phyloP scores from a whole-genome alignment of 1,140 invertebrate genomes.

The Drosophila melanica region DNA sequence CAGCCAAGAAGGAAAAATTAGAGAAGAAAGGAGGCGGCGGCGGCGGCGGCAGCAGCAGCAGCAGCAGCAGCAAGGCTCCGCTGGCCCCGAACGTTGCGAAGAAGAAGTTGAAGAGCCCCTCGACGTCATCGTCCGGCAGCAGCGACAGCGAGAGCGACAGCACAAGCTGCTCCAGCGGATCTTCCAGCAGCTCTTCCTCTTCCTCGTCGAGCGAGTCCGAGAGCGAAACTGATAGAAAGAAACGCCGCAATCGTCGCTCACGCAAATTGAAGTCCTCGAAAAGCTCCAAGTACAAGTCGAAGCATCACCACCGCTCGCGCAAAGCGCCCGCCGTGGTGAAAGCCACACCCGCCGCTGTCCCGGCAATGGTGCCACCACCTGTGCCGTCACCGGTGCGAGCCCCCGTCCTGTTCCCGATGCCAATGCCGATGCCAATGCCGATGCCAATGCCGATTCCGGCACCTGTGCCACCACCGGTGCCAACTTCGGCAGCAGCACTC shows the following conservation, averaged over 20 bases:
- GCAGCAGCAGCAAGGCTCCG: neutral
- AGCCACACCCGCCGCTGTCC: neutral
- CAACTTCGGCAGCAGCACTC: constrained; percentile 5
- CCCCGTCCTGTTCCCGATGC: neutral
- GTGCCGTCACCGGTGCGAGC: neutral
- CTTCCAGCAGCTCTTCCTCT: constrained; percentile 8
- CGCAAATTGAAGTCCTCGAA: neutral
- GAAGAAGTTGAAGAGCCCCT: constrained; percentile 1
- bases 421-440: neutral
- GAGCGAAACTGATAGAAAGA: neutral
- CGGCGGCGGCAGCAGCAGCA: neutral
- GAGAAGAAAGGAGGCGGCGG: constrained; percentile 6
- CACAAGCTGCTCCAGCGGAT: constrained; percentile 9
- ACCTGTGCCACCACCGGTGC: constrained; percentile 4
- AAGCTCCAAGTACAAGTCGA: neutral
- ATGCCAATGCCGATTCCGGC: neutral
- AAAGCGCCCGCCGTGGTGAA: neutral
- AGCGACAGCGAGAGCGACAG: constrained; percentile 14
- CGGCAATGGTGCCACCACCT: neutral
- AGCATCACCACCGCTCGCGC: neutral
- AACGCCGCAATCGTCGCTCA: neutral
- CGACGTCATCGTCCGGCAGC: neutral
- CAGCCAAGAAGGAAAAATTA: neutral
- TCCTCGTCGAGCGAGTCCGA: constrained; percentile 19
- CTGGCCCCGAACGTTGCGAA: neutral